These are phyloP conservation scores for Apeira syringaria DNA, from an alignment of 2,888 invertebrate species.

Conservation along the genomic window DNA sequence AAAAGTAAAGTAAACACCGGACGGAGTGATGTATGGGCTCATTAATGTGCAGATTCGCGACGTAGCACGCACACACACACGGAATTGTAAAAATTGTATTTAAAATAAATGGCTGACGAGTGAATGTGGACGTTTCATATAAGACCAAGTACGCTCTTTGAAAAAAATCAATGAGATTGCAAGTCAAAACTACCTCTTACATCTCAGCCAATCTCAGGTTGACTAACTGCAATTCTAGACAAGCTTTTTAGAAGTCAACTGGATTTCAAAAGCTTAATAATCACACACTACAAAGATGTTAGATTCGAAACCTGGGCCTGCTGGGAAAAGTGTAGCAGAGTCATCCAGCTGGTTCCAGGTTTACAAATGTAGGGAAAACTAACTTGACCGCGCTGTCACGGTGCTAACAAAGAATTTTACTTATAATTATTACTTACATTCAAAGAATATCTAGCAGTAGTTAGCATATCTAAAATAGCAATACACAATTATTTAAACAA, in stretches of 20 bases:
- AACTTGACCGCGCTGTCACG: too few relatives aligned
- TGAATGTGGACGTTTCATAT: constrained; percentile 9
- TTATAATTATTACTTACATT: too few relatives aligned
- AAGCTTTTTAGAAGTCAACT: constrained; percentile 1
- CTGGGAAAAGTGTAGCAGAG: too few relatives aligned
- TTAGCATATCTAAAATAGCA: too few relatives aligned
- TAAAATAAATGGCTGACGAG: constrained; percentile 7
- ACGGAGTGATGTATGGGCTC: constrained; percentile 32
- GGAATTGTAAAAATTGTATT: constrained; percentile 13
- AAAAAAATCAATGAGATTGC: constrained; percentile 14
- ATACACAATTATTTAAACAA: too few relatives aligned
- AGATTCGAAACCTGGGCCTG: too few relatives aligned
- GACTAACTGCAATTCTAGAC: constrained; percentile 1
- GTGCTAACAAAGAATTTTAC: too few relatives aligned
- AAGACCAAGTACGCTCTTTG: constrained; percentile 7
- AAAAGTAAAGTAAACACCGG: constrained; percentile 38
- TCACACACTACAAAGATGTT: too few relatives aligned
- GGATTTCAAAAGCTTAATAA: too few relatives aligned
- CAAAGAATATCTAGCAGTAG: too few relatives aligned
- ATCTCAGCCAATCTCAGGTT: neutral
- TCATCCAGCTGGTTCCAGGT: too few relatives aligned
- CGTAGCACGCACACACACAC: constrained; percentile 7
- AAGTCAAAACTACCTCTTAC: neutral
- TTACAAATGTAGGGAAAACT: too few relatives aligned
- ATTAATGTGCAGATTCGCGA: constrained; percentile 9